Evolutionary conservation across 1,140 invertebrate species (phyloP).

Genomic region (Formica selysi): DNA sequence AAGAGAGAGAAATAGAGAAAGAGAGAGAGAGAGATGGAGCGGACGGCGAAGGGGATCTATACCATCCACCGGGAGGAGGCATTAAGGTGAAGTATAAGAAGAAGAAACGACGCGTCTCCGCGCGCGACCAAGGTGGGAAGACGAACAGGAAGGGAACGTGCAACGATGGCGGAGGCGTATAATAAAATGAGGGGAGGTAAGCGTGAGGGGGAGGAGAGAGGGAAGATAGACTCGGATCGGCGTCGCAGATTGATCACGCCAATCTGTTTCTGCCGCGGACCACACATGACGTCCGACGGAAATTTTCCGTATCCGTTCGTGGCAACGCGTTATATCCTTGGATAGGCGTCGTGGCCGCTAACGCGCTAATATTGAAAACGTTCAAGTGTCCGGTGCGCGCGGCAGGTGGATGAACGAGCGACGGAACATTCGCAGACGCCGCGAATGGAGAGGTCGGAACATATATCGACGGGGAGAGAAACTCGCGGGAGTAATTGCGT

Average conservation of each 20-base stretch:
- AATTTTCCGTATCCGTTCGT: constrained; percentile 67
- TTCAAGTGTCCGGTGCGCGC: constrained; percentile 11
- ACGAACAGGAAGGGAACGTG: neutral
- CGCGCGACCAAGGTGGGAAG: neutral
- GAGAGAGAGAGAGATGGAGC: neutral
- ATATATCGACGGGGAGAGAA: neutral
- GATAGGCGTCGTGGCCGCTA: constrained; percentile 36
- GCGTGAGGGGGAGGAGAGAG: neutral
- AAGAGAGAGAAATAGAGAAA: neutral
- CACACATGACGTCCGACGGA: constrained; percentile 73
- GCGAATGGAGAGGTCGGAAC: no score
- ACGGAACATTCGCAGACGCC: neutral
- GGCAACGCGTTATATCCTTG: constrained; percentile 7
- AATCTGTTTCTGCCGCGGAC: constrained; percentile 78
- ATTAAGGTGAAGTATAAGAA: constrained; percentile 56
- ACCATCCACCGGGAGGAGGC: constrained; percentile 25
- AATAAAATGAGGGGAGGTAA: constrained; percentile 42
- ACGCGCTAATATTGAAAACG: constrained; percentile 64
- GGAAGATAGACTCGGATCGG: constrained; percentile 60
- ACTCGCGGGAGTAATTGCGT: constrained; percentile 48
- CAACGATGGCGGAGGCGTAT: constrained; percentile 5
- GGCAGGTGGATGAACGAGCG: constrained; percentile 63
- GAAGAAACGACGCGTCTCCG: constrained; percentile 37
- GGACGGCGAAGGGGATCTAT: constrained; percentile 18
- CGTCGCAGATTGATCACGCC: constrained; percentile 77